A percentile compares a stretch with the other conserved stretches of the same genome.
Conservation (phyloP, 2,888 invertebrate species). For the Leucoptera coffeella region DNA sequence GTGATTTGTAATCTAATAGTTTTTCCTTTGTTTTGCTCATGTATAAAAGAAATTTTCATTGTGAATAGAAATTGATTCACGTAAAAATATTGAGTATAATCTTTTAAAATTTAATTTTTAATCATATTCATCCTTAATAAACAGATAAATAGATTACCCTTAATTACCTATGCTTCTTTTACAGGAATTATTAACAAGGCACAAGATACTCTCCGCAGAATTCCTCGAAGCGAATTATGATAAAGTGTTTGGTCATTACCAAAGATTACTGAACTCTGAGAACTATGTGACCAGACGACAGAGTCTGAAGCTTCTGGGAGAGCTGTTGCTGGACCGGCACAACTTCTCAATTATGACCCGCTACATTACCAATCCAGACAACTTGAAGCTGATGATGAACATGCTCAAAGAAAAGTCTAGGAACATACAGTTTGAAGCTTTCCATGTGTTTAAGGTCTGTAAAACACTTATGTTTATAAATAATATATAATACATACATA, state of each 20-base stretch:
- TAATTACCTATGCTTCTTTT: conserved; percentile 13
- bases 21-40: no score
- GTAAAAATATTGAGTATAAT: no score
- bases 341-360: conserved; percentile 98
- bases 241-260: conserved; percentile 95
- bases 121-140: no score
- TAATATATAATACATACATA: no score
- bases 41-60: no score
- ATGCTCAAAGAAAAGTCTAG: conserved; percentile 98
- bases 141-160: no score
- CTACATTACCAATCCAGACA: conserved; percentile 99
- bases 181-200: conserved; percentile 87
- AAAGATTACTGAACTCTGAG: conserved; percentile 94
- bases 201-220: conserved; percentile 94
- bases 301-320: conserved; percentile 95
- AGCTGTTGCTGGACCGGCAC: conserved; percentile 94
- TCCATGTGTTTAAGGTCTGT: conserved; percentile 98
- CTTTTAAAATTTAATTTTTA: no score
- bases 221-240: conserved; percentile 99
- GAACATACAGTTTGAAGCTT: conserved; percentile 99
- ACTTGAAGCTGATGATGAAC: conserved; percentile 99
- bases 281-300: conserved; percentile 99
- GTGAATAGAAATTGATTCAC: no score
- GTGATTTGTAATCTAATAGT: neutral
- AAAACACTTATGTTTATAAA: neutral